Conservation (phyloP, 2,888 invertebrate genomes). For the Harpalus rubripes region DNA sequence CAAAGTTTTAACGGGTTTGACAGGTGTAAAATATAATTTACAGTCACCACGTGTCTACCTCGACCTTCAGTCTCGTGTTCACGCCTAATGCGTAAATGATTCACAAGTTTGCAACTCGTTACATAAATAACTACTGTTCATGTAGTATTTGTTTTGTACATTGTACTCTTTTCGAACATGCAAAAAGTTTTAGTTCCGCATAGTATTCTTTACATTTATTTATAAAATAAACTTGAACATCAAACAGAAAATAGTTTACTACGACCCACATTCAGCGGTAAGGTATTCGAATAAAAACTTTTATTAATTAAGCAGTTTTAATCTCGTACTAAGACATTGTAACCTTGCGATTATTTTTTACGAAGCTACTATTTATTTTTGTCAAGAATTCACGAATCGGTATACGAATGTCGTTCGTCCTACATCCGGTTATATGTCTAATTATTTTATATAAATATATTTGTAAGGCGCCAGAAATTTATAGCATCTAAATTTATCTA, state of each 20-base stretch:
- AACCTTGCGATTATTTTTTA: background rate
- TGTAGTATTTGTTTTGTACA: background rate
- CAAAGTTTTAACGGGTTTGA: too few relatives aligned
- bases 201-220: background rate
- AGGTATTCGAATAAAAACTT: background rate
- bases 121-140: too few relatives aligned
- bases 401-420: background rate
- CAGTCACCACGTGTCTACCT: too few relatives aligned
- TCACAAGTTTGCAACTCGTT: too few relatives aligned
- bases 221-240: slow-evolving; percentile 1
- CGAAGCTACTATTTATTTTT: background rate
- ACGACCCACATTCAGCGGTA: background rate
- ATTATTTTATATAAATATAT: background rate
- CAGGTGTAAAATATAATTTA: too few relatives aligned
- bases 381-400: background rate
- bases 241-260: slow-evolving; percentile 1
- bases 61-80: too few relatives aligned
- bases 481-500: background rate
- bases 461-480: background rate
- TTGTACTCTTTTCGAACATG: background rate
- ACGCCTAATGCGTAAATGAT: too few relatives aligned
- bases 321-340: background rate
- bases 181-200: background rate
- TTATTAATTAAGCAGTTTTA: background rate
- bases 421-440: background rate